Conservation (phyloP, 2,797 vertebrate species). For the Glyptemys insculpta region DNA sequence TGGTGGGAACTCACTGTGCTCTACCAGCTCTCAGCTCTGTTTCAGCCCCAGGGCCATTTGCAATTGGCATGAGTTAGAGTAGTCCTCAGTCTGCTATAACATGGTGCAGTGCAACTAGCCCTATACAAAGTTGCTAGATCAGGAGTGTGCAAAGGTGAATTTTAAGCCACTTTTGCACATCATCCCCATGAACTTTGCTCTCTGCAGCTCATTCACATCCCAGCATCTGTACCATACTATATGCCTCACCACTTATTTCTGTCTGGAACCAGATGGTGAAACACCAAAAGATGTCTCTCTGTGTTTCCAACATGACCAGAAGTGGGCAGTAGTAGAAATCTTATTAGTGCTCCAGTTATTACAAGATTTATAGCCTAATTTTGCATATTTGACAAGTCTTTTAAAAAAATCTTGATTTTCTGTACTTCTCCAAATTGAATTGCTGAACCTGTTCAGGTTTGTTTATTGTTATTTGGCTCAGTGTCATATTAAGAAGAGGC, state of each 20-base stretch:
- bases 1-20: accelerated
- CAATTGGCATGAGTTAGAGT: neutral
- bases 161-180: neutral
- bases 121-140: neutral
- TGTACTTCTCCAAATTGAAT: neutral
- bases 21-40: neutral
- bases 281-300: neutral
- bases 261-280: neutral
- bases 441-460: neutral
- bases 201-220: neutral
- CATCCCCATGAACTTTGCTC: neutral
- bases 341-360: neutral
- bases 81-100: neutral
- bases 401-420: neutral
- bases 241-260: neutral
- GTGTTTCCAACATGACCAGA: neutral
- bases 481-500: neutral
- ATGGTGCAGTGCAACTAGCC: accelerated
- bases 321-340: neutral
- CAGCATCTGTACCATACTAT: neutral
- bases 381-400: neutral
- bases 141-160: accelerated
- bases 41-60: neutral
- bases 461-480: neutral
- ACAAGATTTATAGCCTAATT: neutral